These are phyloP conservation scores for Opisthocomus hoazin DNA, from an alignment of 2,113 vertebrate species.

Conservation along the genomic window DNA sequence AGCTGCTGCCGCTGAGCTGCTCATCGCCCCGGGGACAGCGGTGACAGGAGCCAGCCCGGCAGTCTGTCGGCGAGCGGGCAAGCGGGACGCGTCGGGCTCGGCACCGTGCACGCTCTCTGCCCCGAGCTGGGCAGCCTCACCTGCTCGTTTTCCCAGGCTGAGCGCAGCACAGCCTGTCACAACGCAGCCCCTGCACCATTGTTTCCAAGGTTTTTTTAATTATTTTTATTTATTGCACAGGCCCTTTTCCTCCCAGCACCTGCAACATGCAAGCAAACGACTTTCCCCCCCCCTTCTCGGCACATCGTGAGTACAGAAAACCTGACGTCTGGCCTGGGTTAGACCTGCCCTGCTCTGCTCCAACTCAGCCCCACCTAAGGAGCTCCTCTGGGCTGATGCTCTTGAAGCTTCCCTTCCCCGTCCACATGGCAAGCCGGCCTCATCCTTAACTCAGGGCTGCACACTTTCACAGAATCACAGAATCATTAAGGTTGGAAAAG, in stretches of 20 bases:
- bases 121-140: background rate
- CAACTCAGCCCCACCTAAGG: background rate
- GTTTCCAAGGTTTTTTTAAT: background rate
- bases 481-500: too few species aligned
- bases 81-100: background rate
- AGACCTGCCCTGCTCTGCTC: too few species aligned
- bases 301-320: background rate
- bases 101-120: background rate
- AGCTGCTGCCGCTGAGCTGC: background rate
- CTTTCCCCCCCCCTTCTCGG: background rate
- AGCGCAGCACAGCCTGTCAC: background rate
- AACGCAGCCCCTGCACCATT: background rate
- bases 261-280: background rate
- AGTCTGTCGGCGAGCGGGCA: accelerated
- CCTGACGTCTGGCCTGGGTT: background rate
- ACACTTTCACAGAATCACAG: too few species aligned
- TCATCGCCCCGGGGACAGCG: accelerated
- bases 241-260: background rate
- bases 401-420: too few species aligned
- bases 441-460: background rate
- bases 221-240: background rate
- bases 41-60: background rate
- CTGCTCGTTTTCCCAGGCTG: background rate
- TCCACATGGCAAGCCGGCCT: background rate
- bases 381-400: background rate